Evolutionary conservation across 2,113 vertebrate species (phyloP).

Genomic region (Phalacrocorax pelagicus): DNA sequence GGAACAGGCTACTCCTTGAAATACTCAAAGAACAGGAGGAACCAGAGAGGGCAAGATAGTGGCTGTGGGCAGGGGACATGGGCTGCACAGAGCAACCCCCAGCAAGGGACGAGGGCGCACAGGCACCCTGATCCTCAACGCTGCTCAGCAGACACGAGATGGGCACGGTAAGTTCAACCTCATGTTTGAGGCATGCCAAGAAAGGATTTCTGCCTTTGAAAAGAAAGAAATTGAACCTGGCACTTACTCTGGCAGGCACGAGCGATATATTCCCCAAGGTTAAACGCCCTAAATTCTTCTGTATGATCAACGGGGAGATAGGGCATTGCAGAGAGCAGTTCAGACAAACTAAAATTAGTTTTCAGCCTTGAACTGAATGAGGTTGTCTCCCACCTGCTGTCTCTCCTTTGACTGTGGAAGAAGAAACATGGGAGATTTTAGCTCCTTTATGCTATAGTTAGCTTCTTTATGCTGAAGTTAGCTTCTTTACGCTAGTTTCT

Average conservation of each 20-base stretch:
- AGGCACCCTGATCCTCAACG: rapidly evolving
- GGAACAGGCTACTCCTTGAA: not conserved
- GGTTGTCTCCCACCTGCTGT: not conserved
- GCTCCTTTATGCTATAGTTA: not conserved
- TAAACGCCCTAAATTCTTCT: not conserved
- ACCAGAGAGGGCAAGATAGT: not conserved
- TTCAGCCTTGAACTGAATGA: not conserved
- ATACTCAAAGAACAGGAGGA: not conserved
- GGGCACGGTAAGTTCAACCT: not conserved
- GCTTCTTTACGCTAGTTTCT: not conserved
- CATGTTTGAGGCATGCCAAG: not conserved
- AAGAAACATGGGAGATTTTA: not conserved
- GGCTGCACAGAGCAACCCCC: not conserved
- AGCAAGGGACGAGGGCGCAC: not conserved
- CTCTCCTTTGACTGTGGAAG: not conserved
- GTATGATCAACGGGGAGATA: not conserved
- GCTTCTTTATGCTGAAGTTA: not conserved
- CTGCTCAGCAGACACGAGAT: rapidly evolving
- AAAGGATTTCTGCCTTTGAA: not conserved
- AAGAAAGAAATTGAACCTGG: not conserved
- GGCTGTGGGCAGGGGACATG: no score
- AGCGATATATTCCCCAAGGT: not conserved
- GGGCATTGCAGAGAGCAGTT: not conserved
- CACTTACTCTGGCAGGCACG: not conserved
- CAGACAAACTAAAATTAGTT: not conserved